Percentiles rank a stretch among this genome's conserved stretches.
Conservation (phyloP, 2,113 vertebrate species). For the Coptodon rendalli region DNA sequence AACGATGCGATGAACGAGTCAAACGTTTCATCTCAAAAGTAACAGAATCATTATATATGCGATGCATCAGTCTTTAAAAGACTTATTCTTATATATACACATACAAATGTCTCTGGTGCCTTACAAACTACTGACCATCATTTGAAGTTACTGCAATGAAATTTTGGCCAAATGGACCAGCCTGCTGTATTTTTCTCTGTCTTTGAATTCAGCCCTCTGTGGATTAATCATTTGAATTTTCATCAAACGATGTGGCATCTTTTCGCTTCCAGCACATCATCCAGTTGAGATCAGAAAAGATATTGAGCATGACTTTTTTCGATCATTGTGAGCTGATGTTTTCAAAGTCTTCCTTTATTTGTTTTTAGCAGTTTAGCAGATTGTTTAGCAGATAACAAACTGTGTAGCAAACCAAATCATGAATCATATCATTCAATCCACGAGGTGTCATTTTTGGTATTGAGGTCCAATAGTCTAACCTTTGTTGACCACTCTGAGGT, state of each 20-base stretch:
- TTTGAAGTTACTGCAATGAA: not conserved
- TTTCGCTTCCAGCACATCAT: not conserved
- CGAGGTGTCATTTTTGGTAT: not conserved
- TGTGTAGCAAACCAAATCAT: not conserved
- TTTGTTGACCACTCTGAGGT: constrained; percentile 73
- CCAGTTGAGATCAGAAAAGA: not conserved
- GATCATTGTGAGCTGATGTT: not conserved
- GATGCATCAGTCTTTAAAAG: not conserved
- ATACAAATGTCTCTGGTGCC: not conserved
- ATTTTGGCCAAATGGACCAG: not conserved
- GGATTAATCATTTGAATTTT: not conserved
- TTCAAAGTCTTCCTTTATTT: not conserved
- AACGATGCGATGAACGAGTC: not conserved
- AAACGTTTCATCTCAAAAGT: not conserved
- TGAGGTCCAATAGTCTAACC: constrained; percentile 47
- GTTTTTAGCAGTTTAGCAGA: not conserved
- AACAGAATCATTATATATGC: not conserved
- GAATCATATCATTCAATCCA: not conserved
- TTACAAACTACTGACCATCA: not conserved
- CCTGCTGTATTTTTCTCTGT: not conserved
- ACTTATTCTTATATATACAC: not conserved
- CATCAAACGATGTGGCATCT: not conserved
- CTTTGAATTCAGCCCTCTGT: not conserved
- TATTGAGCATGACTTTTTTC: not conserved
- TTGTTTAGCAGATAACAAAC: not conserved